These are phyloP conservation scores for Kryptolebias marmoratus DNA, from an alignment of 2,113 vertebrate species.

Conservation along the genomic window DNA sequence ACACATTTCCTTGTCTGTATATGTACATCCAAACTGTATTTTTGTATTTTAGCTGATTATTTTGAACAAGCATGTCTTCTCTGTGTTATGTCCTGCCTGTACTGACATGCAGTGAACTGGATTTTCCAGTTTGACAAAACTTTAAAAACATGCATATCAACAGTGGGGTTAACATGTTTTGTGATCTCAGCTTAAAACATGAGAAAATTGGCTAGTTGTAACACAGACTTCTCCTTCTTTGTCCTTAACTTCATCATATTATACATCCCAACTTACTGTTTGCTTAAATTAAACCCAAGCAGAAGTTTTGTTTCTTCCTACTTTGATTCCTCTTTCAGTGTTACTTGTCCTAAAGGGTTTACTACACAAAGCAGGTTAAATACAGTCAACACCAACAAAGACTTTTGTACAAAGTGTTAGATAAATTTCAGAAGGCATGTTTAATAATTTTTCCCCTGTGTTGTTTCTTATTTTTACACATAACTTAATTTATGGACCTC, in stretches of 20 bases:
- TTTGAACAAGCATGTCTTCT: not conserved
- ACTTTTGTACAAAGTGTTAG: no score
- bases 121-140: conserved; percentile 50
- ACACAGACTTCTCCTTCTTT: not conserved
- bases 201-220: not conserved
- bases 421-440: no score
- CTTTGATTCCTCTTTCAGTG: not conserved
- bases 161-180: not conserved
- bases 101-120: conserved; percentile 40
- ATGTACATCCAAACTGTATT: not conserved
- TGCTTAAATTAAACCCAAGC: no score
- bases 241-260: no score
- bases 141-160: not conserved
- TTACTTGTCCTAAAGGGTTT: not conserved
- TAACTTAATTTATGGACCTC: no score
- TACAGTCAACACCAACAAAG: not conserved
- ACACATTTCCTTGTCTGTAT: conserved; percentile 13
- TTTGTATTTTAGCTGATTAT: not conserved
- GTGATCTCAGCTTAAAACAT: not conserved
- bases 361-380: no score
- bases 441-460: no score
- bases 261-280: no score
- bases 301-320: not conserved
- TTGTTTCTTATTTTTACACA: no score
- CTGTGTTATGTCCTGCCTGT: conserved; percentile 23